phyloP scores from a whole-genome alignment of 1,140 invertebrate species.

The Drosophila bocqueti region DNA sequence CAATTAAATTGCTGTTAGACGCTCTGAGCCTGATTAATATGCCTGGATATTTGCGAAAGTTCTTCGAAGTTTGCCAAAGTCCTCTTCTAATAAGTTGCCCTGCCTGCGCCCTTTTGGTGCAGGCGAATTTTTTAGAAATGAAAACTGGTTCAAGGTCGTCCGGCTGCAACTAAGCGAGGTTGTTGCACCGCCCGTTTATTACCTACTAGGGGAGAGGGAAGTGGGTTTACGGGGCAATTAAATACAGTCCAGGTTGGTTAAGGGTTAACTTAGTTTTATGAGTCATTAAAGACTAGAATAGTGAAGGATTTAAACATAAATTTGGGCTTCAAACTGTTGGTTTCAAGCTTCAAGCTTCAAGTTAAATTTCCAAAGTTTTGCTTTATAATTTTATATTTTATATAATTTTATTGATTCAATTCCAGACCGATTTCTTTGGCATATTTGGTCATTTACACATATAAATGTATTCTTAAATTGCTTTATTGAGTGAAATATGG shows the following conservation, averaged over 20 bases:
- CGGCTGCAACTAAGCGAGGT: conserved; percentile 67
- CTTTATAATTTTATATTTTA: neutral
- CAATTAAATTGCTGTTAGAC: conserved; percentile 69
- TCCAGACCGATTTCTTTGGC: too few species aligned
- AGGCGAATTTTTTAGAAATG: conserved; percentile 51
- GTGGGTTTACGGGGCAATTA: conserved; percentile 2
- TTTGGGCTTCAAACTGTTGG: too few species aligned
- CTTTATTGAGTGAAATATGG: too few species aligned
- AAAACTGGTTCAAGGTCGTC: conserved; percentile 80
- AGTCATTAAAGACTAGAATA: neutral
- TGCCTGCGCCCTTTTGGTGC: neutral
- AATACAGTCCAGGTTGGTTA: conserved; percentile 8
- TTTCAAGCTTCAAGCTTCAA: neutral
- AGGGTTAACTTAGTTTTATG: neutral
- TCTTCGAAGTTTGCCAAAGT: conserved; percentile 28
- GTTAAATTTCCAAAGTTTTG: neutral
- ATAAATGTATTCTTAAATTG: too few species aligned
- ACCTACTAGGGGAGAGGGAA: neutral
- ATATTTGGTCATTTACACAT: too few species aligned
- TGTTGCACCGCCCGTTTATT: conserved; percentile 63
- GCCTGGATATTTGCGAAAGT: conserved; percentile 26
- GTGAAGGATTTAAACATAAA: too few species aligned
- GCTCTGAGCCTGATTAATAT: conserved; percentile 64
- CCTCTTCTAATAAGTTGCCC: conserved; percentile 41
- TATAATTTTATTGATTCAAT: too few species aligned